Evolutionary conservation across 1,140 invertebrate species (phyloP), one percentile per base, ranked within the genome.

Genomic region (Aphaenogaster ashmeadi): DNA sequence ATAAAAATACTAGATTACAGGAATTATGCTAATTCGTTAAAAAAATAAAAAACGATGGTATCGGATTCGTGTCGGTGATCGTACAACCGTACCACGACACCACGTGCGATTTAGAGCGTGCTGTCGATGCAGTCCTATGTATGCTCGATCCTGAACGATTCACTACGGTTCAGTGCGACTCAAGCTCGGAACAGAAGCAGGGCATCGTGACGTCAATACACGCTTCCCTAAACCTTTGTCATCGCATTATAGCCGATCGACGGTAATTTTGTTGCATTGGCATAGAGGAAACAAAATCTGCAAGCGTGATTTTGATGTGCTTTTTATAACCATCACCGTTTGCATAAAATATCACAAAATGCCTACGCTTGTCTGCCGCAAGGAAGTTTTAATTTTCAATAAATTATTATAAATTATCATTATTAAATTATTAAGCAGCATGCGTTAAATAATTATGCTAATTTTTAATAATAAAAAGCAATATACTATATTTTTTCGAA

Each of bases 171-270:
- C 36, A 47, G 36, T 62, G 71, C 81, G 56, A 38, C 69, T 77
- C 56, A 52, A 79, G 58, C 72, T 50, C 38, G 67, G 33, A 75
- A 83, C 84, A 78, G 77, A 52, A 44, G 52, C 74, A 75, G 54
- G 13, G 62, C 88, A 58, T 87, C 72, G 89, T 85, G 89, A 92
- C 91, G 92, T 92, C 86, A 89, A 88, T 91, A 79, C 87, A 92
- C 74, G 91, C 91, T 83, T 86, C 91, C 67, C 75, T 92, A 87
- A 81, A 86, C 71, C 88, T 86, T 88, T 88, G 90, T 90, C 88
- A 86, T 75, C 88, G 62, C 79, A 78, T 89, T 90, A 90, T 52
- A 75, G 21, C 4, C 54, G 54, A n/a, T 47, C 52, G 44, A 84
- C 67, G 62, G 58, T 92, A 91, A 89, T 89, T 87, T 89, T 54